Evolutionary conservation across 2,113 vertebrate species (phyloP).

Genomic region (Tinamus guttatus): DNA sequence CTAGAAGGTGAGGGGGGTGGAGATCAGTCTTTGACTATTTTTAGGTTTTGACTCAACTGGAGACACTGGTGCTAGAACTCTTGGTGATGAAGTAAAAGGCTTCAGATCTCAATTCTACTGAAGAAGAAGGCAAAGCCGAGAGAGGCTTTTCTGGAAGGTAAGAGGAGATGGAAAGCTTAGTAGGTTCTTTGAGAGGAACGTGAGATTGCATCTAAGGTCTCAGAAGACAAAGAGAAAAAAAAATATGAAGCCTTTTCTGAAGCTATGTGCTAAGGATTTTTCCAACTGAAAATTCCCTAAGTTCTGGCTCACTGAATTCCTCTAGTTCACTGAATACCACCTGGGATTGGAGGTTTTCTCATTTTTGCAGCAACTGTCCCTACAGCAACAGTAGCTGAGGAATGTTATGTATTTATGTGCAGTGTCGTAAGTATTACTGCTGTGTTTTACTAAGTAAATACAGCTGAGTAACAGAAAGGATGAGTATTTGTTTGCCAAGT

Average conservation of each 20-base stretch:
- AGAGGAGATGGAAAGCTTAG: neutral
- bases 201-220: neutral
- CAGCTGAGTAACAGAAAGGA: neutral
- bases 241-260: neutral
- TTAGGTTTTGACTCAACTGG: neutral
- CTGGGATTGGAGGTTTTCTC: neutral
- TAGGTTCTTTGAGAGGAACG: neutral
- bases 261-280: neutral
- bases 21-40: neutral
- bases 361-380: neutral
- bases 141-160: neutral
- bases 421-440: neutral
- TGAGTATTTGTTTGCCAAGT: neutral
- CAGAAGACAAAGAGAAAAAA: neutral
- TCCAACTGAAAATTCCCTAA: neutral
- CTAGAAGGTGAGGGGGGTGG: neutral
- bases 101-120: neutral
- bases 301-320: neutral
- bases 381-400: neutral
- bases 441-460: neutral
- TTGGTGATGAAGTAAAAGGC: neutral
- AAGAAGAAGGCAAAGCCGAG: neutral
- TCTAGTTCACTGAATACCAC: neutral
- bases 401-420: neutral
- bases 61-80: neutral